Conservation (phyloP, 2,797 vertebrate species). For the Oceanodroma leucorhoa region DNA sequence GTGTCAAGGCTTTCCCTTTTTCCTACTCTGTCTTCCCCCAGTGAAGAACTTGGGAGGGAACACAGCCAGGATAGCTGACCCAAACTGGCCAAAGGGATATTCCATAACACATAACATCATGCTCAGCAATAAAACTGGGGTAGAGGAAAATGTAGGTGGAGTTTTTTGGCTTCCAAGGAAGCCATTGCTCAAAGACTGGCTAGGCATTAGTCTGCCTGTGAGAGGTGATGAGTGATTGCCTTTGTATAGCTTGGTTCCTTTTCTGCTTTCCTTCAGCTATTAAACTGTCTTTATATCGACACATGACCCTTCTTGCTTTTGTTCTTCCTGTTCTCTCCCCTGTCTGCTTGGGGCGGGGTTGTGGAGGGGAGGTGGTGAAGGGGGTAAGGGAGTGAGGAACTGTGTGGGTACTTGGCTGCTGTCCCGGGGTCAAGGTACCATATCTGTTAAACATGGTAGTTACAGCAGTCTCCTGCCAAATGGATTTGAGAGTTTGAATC, state of each 20-base stretch:
- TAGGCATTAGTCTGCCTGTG: not conserved
- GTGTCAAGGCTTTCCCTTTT: not conserved
- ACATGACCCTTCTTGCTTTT: not conserved
- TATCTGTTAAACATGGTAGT: not conserved
- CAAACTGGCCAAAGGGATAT: not conserved
- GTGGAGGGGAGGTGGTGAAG: not conserved
- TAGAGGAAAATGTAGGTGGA: not conserved
- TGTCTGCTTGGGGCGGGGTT: not conserved
- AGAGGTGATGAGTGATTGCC: not conserved
- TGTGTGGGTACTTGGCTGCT: not conserved
- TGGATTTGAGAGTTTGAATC: not conserved
- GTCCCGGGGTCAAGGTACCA: not conserved
- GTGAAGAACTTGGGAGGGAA: not conserved
- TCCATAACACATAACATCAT: not conserved
- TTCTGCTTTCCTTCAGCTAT: not conserved
- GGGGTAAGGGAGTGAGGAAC: not conserved
- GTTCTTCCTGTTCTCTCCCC: not conserved
- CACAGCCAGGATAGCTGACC: not conserved
- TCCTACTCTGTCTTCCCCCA: not conserved
- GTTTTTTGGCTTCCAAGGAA: not conserved
- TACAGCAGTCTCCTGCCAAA: not conserved
- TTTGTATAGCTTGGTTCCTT: not conserved
- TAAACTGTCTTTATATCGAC: not conserved
- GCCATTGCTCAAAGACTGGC: not conserved
- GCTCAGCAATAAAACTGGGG: too few species aligned